Conservation (phyloP, 1,140 invertebrate genomes). For the Dendroctonus valens region DNA sequence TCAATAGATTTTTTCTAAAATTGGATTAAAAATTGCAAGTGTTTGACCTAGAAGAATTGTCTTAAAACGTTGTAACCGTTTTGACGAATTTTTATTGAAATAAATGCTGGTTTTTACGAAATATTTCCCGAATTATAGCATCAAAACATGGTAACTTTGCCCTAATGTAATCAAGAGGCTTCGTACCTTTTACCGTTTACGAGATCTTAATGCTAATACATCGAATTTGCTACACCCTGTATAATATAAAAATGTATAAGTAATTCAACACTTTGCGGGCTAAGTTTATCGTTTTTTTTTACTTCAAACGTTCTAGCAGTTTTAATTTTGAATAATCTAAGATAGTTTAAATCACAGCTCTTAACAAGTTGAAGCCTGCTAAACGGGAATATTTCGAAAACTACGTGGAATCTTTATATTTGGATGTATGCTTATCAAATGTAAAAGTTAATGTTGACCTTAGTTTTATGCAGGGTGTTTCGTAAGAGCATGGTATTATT, state of each 20-base stretch:
- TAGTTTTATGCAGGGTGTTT: neutral
- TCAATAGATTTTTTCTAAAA: no score
- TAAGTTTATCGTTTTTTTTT: neutral
- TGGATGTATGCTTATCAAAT: neutral
- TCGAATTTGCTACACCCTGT: neutral
- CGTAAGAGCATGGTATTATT: neutral
- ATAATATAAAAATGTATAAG: slow-evolving; percentile 4
- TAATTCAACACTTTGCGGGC: neutral
- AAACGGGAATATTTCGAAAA: neutral
- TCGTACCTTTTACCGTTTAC: neutral
- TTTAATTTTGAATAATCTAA: slow-evolving; percentile 8
- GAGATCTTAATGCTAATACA: neutral
- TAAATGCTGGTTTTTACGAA: neutral
- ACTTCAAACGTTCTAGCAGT: neutral
- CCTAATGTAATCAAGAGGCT: neutral
- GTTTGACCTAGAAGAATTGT: no score
- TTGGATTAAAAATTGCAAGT: no score
- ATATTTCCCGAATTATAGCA: neutral
- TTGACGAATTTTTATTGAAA: no score
- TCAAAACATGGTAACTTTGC: slow-evolving; percentile 1
- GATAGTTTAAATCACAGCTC: slow-evolving; percentile 15
- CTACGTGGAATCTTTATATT: neutral
- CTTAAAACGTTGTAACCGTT: no score
- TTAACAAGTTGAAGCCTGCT: slow-evolving; percentile 14
- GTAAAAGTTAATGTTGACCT: neutral